Evolutionary conservation across 64 coral and sea anemone genomes (phyloP), one percentile per base, ranked within the genome.

Genomic region (Actinia equina): DNA sequence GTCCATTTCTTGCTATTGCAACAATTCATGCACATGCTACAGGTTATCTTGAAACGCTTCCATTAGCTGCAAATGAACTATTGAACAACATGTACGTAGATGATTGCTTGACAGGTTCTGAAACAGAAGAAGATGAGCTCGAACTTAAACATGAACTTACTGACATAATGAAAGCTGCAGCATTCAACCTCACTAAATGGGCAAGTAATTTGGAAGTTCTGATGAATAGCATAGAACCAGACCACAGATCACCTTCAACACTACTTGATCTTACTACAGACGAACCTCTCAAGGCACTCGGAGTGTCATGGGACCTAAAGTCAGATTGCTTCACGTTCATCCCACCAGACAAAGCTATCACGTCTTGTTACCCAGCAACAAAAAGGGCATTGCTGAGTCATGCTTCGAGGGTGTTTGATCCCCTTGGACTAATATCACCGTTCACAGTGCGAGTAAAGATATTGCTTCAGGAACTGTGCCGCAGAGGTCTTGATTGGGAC

Each of bases 371-470:
- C 59, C 22, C 53, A 84, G 30, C 37, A 1, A 84, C 54, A 18
- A 84, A 62, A 44, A 84, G 82, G 30, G 70, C 42, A n/a, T 14
- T 86, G 2, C 52, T 88, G 16, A 88, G 86, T 53, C 37, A 59
- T 17, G 86, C 70, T 19, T 88, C 70, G 43, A 88, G 44, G 77
- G 59, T 88, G 45, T 88, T 88, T 44, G 86, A 88, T 57, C 86
- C 86, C 20, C n/a, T 88, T 16, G 86, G 86, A 59, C 20, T 88
- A 63, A 79, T 88, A 59, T 79, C 71, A 20, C 86, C 69, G 59
- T 88, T 88, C 52, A 88, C 86, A 53, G 71, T 88, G 4, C 80
- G 83, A 86, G 55, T 76, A 44, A 85, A 85, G 52, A 67, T 89
- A 42, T 37, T 84, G 14, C 52, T 89, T 49, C 62, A 89, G 60